Evolutionary conservation across 2,797 vertebrate genomes (phyloP).

Genomic region (Sebastes flavidus): DNA sequence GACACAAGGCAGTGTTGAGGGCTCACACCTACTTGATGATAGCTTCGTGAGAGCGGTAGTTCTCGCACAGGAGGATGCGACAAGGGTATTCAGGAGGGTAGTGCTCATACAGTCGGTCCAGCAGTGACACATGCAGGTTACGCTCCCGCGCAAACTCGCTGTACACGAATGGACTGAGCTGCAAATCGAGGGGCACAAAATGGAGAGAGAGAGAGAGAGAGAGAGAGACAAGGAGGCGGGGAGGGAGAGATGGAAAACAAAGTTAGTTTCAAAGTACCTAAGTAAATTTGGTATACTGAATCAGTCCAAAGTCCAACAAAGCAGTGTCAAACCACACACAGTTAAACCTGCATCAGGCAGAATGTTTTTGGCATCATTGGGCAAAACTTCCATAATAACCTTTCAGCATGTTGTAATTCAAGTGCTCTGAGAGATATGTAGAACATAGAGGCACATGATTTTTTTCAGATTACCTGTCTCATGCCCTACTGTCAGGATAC

Average conservation of each 20-base stretch:
- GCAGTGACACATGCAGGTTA: constrained; percentile 95
- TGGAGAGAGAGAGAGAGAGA: not conserved
- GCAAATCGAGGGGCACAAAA: constrained; percentile 43
- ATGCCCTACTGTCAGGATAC: too few species aligned
- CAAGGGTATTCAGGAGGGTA: constrained; percentile 97
- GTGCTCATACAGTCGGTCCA: constrained; percentile 98
- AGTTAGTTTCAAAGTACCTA: constrained; percentile 13
- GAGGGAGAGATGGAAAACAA: not conserved
- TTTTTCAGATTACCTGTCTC: too few species aligned
- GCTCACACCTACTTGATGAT: constrained; percentile 99
- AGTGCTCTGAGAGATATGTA: too few species aligned
- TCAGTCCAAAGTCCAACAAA: not conserved
- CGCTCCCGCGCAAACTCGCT: constrained; percentile 98
- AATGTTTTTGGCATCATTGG: too few species aligned
- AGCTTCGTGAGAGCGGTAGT: constrained; percentile 99
- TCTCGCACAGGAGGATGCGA: constrained; percentile 97
- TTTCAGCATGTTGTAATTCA: too few species aligned
- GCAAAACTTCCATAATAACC: too few species aligned
- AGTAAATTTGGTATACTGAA: not conserved
- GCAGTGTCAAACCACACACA: not conserved
- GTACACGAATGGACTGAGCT: constrained; percentile 99
- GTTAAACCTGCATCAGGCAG: too few species aligned
- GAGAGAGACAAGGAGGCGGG: not conserved
- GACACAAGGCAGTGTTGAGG: constrained; percentile 42
- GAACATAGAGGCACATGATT: too few species aligned